phyloP scores from a whole-genome alignment of 2,113 vertebrate species.

The Pterocles gutturalis region DNA sequence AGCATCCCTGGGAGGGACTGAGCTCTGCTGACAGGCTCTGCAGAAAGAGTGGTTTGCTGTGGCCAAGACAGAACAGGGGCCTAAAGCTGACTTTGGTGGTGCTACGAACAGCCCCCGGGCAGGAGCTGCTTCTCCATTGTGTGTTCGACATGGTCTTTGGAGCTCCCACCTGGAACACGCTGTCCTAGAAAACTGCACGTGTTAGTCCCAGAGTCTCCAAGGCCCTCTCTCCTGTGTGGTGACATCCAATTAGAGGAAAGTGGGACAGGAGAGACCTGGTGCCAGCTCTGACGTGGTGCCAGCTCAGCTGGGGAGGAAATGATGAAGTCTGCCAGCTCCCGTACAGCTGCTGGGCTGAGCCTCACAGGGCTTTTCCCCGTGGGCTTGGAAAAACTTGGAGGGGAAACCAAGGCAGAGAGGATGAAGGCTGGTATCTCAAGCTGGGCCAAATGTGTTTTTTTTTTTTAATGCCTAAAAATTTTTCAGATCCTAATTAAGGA shows the following conservation, averaged over 20 bases:
- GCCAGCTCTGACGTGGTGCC: neutral
- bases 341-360: neutral
- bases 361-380: neutral
- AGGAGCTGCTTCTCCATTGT: neutral
- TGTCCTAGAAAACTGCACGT: conserved; percentile 11
- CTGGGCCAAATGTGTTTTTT: neutral
- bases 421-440: neutral
- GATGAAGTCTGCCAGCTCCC: neutral
- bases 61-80: neutral
- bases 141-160: neutral
- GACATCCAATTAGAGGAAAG: neutral
- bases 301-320: neutral
- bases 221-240: neutral
- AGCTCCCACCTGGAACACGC: conserved; percentile 45
- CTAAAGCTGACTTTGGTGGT: neutral
- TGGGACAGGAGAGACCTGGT: conserved; percentile 52
- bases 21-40: neutral
- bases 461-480: neutral
- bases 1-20: neutral
- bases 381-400: neutral
- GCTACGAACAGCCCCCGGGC: neutral
- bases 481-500: neutral
- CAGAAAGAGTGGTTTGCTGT: neutral
- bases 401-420: neutral
- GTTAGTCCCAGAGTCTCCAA: conserved; percentile 37